A percentile compares a stretch with the other conserved stretches of the same genome.
These are phyloP conservation scores for Ctenochaetus hawaiiensis DNA, from an alignment of 2,797 vertebrate species.

Conservation along the genomic window DNA sequence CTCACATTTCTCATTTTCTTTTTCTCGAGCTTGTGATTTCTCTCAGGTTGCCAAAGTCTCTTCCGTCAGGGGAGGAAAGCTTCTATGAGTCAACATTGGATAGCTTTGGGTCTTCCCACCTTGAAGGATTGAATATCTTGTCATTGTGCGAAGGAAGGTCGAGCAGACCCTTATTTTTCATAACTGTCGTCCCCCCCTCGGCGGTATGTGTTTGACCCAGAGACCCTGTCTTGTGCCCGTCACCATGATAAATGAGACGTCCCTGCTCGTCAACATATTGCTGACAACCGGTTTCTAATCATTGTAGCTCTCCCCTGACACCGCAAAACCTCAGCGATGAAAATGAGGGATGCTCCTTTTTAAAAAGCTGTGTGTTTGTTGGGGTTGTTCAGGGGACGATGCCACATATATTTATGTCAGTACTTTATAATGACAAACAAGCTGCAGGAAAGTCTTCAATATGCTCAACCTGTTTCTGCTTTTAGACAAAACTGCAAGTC, in stretches of 20 bases:
- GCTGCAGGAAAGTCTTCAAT: not conserved
- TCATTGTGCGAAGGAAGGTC: slow-evolving; percentile 53
- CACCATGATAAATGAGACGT: slow-evolving; percentile 60
- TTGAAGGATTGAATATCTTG: slow-evolving; percentile 41
- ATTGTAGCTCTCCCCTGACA: slow-evolving; percentile 40
- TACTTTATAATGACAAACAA: not conserved
- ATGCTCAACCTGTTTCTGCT: not conserved
- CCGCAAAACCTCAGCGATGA: slow-evolving; percentile 4
- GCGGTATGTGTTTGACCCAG: slow-evolving; percentile 31
- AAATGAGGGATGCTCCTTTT: slow-evolving; percentile 34
- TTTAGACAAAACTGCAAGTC: not conserved
- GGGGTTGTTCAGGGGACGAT: not conserved
- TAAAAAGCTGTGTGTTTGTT: not conserved
- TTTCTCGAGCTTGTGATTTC: slow-evolving; percentile 5
- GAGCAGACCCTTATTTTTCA: slow-evolving; percentile 44
- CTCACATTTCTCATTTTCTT: slow-evolving; percentile 18
- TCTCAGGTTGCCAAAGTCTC: not conserved
- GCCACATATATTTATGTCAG: slow-evolving; percentile 23
- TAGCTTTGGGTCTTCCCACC: slow-evolving; percentile 18
- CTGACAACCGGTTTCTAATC: slow-evolving; percentile 59
- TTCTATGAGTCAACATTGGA: no score
- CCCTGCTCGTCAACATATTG: slow-evolving; percentile 27
- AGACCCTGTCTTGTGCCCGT: slow-evolving; percentile 49
- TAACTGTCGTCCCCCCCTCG: slow-evolving; percentile 11
- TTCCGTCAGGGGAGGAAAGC: slow-evolving; percentile 11